phyloP scores from a whole-genome alignment of 1,140 invertebrate species.

The Lysiphlebus fabarum region DNA sequence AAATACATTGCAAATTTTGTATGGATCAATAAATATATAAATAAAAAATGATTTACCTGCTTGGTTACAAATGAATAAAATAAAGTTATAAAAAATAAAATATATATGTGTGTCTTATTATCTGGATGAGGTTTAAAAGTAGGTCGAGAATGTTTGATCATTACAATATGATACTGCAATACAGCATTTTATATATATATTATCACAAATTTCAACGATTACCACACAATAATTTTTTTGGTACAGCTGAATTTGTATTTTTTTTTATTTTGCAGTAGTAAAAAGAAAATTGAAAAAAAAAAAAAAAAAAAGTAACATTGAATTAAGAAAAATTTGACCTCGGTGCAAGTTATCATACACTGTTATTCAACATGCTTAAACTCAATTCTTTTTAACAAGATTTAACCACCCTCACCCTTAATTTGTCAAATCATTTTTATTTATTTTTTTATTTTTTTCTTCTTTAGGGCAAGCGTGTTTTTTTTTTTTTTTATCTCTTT shows the following conservation, averaged over 20 bases:
- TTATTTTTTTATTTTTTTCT: not conserved
- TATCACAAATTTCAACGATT: no score
- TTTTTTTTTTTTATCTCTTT: slow-evolving; percentile 21
- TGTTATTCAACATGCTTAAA: not conserved
- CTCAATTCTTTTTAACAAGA: slow-evolving; percentile 10
- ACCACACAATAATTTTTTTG: no score
- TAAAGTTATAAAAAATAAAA: slow-evolving; percentile 1
- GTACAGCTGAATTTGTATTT: no score
- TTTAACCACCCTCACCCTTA: slow-evolving; percentile 9
- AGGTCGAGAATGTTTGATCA: slow-evolving; percentile 23
- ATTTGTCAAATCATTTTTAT: slow-evolving; percentile 10
- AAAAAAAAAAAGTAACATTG: no score
- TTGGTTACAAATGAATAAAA: not conserved
- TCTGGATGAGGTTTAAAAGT: slow-evolving; percentile 17
- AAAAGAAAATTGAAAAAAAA: no score
- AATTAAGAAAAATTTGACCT: no score
- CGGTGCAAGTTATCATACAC: no score
- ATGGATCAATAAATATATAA: slow-evolving; percentile 4
- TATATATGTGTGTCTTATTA: not conserved
- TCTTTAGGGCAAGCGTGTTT: not conserved
- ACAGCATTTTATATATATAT: slow-evolving; percentile 1
- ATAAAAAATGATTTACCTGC: slow-evolving; percentile 7
- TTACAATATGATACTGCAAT: slow-evolving; percentile 16
- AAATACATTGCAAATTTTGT: no score
- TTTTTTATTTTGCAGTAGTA: no score